Base-by-base conservation (phyloP, 2,113 vertebrate genomes). In the Lasiurus cinereus region DNA sequence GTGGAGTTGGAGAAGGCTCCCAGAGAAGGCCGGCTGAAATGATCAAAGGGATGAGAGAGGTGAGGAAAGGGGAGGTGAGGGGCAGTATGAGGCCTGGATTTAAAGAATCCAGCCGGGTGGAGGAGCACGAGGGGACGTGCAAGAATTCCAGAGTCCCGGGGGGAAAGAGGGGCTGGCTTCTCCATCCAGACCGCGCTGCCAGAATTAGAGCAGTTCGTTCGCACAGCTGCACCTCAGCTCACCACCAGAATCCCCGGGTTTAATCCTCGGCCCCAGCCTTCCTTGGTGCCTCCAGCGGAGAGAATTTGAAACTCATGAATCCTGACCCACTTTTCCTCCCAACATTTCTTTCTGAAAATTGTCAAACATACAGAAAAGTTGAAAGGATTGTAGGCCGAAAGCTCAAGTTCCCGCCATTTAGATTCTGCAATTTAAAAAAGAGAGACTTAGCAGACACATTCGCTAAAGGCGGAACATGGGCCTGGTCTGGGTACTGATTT, bases 1-100 rank as follows among this genome's bases (percentile, higher is more conserved):
- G 93, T 87, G 88, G 90, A 90, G 69, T 86, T 85, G 72, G 83
- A 64, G 87, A 82, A 77, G 80, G 78, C 90, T 82, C 27, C 95
- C 88, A 39, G 83, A 64, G 90, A 84, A 72, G 82, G 74, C 91
- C 72, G 43, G 74, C 69, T 86, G 80, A 74, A 43, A 43, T 90
- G 88, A 96, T 83, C 88, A 96, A 83, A 96, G 22, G 54, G 36
- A 27, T n/a, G 36, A 78, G 69, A 89, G 69, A 87, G 33, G 33
- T 48, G 54, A 59, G 52, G 76, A 46, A 56, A 85, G 66, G 43
- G 43, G 27, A 18, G 1, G 46, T 48, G 27, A 54, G 80, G n/a
- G 62, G 52, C 52, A 59, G 12, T 10, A 0, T 59, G 36, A 74
- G 24, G 54, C 52, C 96, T 67, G 9, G 16, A 56, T 82, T 56